These are phyloP conservation scores for Calosoma granatense DNA, from an alignment of 1,140 invertebrate genomes.

Conservation along the genomic window DNA sequence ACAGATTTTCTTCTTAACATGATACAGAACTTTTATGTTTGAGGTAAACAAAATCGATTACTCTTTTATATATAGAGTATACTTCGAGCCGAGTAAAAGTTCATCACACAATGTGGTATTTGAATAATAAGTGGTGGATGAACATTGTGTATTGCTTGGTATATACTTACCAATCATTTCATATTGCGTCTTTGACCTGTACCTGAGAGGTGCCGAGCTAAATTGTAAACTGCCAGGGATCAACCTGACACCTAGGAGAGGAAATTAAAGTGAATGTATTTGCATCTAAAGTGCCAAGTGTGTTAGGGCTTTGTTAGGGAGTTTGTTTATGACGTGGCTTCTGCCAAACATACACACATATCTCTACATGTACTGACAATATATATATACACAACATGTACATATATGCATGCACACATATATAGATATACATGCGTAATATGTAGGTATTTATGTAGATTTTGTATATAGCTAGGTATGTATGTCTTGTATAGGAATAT, in stretches of 20 bases:
- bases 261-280: background rate
- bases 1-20: no score
- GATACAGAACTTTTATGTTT: no score
- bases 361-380: background rate
- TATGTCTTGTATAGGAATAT: background rate
- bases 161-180: no score
- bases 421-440: background rate
- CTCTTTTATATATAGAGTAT: no score
- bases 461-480: background rate
- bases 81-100: no score
- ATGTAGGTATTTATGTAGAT: background rate
- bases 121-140: no score
- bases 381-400: constrained; percentile 1
- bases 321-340: background rate
- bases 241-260: background rate
- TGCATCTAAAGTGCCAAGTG: background rate
- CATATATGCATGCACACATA: constrained; percentile 1
- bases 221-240: no score
- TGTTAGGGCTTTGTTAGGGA: background rate
- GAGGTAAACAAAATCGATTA: no score
- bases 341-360: background rate
- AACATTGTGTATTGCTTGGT: no score
- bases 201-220: no score
- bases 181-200: no score
- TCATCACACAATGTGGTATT: no score